These are phyloP conservation scores for Neogale vison DNA, from an alignment of 2,113 vertebrate species.

Conservation along the genomic window DNA sequence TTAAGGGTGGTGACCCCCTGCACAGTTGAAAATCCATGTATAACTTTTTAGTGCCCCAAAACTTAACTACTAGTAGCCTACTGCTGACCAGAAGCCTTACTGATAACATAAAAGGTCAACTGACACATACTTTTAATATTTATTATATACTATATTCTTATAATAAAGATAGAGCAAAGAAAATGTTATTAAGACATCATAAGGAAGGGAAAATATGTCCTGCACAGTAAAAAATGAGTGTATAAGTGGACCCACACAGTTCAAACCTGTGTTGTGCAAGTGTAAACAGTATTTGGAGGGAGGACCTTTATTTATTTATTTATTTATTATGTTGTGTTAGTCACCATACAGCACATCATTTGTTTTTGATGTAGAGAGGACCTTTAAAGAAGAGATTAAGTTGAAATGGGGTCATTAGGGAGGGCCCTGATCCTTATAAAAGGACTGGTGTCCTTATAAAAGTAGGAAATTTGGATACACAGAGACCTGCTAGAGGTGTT, in stretches of 20 bases:
- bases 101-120: not conserved
- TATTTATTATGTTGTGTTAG: no score
- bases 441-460: not conserved
- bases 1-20: not conserved
- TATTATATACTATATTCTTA: not conserved
- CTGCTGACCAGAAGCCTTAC: not conserved
- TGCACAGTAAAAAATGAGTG: not conserved
- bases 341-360: no score
- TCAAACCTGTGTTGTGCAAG: not conserved
- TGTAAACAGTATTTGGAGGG: not conserved
- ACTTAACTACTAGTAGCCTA: not conserved
- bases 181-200: not conserved
- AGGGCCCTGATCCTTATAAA: not conserved
- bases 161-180: not conserved
- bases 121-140: not conserved
- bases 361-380: not conserved
- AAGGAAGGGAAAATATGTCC: not conserved
- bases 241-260: not conserved
- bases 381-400: not conserved
- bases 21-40: not conserved
- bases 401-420: not conserved
- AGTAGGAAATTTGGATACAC: not conserved
- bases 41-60: not conserved
- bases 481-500: not conserved
- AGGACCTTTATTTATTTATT: not conserved